A percentile compares a stretch with the other conserved stretches of the same genome.
These are phyloP conservation scores for Pegea sp. DNA, from an alignment of 23 tunicate species.

Conservation along the genomic window DNA sequence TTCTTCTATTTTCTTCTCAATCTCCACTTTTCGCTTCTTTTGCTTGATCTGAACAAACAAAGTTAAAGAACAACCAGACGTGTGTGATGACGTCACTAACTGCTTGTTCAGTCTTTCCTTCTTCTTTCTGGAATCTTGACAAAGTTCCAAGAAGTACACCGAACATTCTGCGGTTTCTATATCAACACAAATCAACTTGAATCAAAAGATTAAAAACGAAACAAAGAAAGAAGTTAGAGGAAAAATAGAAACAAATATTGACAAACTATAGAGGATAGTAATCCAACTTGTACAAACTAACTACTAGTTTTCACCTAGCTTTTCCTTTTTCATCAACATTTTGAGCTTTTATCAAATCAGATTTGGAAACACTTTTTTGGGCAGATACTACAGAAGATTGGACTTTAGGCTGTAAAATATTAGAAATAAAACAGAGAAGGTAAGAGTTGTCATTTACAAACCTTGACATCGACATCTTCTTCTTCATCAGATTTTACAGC, in stretches of 20 bases:
- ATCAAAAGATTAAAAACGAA: neutral
- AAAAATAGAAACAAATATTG: neutral
- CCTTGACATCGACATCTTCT: too few relatives aligned
- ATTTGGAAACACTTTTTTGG: conserved; percentile 37
- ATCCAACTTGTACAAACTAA: neutral
- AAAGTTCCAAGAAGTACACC: conserved; percentile 71
- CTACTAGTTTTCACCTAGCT: conserved; percentile 65
- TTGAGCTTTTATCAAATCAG: conserved; percentile 53
- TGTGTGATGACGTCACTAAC: conserved; percentile 9
- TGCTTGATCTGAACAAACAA: conserved; percentile 59
- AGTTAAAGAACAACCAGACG: neutral
- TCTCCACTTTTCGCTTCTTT: conserved; percentile 49
- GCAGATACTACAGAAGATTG: conserved; percentile 92
- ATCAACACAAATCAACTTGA: neutral
- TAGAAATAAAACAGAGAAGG: too few relatives aligned
- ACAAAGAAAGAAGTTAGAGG: neutral
- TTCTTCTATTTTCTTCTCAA: conserved; percentile 58
- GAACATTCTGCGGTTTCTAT: conserved; percentile 85
- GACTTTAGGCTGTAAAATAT: conserved; percentile 37
- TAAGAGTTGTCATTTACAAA: too few relatives aligned
- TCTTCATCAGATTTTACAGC: too few relatives aligned
- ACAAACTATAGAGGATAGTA: neutral
- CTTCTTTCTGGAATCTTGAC: conserved; percentile 41
- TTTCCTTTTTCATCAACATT: conserved; percentile 88
- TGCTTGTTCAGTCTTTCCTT: conserved; percentile 29